A percentile compares a stretch with the other conserved stretches of the same genome.
These are phyloP conservation scores for Drosophila borborema DNA, from an alignment of 2,888 invertebrate species.

Conservation along the genomic window DNA sequence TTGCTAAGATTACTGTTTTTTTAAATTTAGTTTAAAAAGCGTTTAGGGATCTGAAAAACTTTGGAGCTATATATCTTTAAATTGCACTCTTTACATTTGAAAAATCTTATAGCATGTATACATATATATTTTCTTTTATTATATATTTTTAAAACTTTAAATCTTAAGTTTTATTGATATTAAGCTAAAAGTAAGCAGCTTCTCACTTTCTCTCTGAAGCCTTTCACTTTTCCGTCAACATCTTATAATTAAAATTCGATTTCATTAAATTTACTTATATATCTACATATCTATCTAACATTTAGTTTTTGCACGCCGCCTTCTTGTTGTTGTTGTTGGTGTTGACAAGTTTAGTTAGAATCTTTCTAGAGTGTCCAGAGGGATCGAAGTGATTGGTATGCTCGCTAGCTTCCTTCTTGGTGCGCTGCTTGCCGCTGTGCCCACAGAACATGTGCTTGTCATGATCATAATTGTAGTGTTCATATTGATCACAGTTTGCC, in stretches of 20 bases:
- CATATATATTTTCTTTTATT: constrained; percentile 29
- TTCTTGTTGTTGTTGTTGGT: constrained; percentile 90
- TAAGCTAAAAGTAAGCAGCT: constrained; percentile 1
- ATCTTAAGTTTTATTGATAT: not conserved
- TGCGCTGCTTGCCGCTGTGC: constrained; percentile 95
- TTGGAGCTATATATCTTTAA: not conserved
- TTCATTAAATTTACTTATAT: constrained; percentile 13
- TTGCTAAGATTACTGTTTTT: too few relatives aligned
- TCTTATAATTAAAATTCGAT: constrained; percentile 32
- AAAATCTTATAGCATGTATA: not conserved
- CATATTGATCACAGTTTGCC: constrained; percentile 94
- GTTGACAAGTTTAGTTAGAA: constrained; percentile 47
- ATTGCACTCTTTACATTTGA: not conserved
- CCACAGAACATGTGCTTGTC: constrained; percentile 95
- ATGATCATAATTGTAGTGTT: constrained; percentile 96
- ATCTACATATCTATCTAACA: constrained; percentile 11
- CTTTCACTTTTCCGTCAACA: constrained; percentile 33
- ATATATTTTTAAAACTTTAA: not conserved
- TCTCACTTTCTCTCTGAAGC: constrained; percentile 41
- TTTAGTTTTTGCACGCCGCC: constrained; percentile 68
- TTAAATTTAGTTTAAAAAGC: not conserved
- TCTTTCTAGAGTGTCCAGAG: constrained; percentile 90
- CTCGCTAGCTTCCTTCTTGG: constrained; percentile 94
- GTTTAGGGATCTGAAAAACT: not conserved
- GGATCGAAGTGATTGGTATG: constrained; percentile 97